Evolutionary conservation across 1,140 invertebrate genomes (phyloP), one percentile per base, ranked within the genome.

Genomic region (Drosophila lacertosa): DNA sequence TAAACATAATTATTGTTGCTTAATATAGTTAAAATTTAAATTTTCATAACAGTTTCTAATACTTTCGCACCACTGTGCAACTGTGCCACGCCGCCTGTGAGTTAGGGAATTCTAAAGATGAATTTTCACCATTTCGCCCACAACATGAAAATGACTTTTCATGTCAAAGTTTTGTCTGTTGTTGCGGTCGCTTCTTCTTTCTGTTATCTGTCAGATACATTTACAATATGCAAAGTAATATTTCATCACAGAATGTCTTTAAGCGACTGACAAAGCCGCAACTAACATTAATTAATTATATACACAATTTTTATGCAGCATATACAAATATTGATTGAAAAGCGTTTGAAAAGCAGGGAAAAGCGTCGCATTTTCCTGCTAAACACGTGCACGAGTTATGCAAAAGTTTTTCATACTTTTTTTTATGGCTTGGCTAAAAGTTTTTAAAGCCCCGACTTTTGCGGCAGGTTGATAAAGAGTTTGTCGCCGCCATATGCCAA

Each of bases 221-320:
- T 53, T 33, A 72, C 22, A 71, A 71, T 48, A 54, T 65, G 51
- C 53, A 58, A 59, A 66, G 62, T 67, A 51, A 81, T 80, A 72
- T 80, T 80, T 80, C 77, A 80, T 63, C 47, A 64, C 54, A 65
- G n/a, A 68, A 63, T 50, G 48, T 70, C 22, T 35, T 42, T 54
- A 44, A 42, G 26, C 39, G 39, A 40, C 73, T 67, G 67, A 79
- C 58, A 77, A 51, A 51, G 51, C 35, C 37, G 24, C 77, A 81
- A 81, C 77, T 77, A 67, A 39, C 57, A 26, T 67, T 81, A 81
- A 80, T 80, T 81, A 80, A 80, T 81, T 80, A 80, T 73, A 71
- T 50, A 68, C 26, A 78, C 16, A 29, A 4, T 13, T 55, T 50
- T 29, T 59, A 16, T 29, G 0, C 2, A 0, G 39, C 37, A 50